phyloP scores from a whole-genome alignment of 2,797 vertebrate genomes.

The Alauda arvensis region DNA sequence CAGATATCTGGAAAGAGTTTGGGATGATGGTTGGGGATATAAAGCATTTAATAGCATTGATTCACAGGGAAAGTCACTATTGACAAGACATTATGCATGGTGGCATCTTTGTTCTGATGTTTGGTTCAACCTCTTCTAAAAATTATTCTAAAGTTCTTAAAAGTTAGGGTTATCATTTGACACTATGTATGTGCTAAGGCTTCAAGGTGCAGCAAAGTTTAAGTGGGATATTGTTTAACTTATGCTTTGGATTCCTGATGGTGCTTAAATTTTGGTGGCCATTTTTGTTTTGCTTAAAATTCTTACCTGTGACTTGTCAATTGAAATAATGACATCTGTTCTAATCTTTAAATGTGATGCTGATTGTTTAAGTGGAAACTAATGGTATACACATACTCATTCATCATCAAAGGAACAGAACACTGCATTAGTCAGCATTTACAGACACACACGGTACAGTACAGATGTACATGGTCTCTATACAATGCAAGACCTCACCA shows the following conservation, averaged over 20 bases:
- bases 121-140: background rate
- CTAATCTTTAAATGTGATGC: background rate
- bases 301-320: background rate
- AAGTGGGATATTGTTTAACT: background rate
- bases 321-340: background rate
- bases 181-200: background rate
- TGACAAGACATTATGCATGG: fast-evolving
- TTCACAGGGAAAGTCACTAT: background rate
- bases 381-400: background rate
- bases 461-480: fast-evolving
- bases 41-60: background rate
- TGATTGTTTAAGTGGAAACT: background rate
- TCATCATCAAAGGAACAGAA: background rate
- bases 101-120: background rate
- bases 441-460: fast-evolving
- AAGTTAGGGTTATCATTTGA: background rate
- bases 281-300: background rate
- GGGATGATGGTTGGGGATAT: background rate
- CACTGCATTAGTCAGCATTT: background rate
- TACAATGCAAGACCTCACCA: background rate
- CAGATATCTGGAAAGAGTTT: background rate
- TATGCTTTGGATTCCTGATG: background rate
- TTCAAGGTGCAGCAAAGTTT: background rate
- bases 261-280: background rate
- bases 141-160: background rate